phyloP scores from a whole-genome alignment of 2,113 vertebrate genomes.

The Mormoops blainvillei region DNA sequence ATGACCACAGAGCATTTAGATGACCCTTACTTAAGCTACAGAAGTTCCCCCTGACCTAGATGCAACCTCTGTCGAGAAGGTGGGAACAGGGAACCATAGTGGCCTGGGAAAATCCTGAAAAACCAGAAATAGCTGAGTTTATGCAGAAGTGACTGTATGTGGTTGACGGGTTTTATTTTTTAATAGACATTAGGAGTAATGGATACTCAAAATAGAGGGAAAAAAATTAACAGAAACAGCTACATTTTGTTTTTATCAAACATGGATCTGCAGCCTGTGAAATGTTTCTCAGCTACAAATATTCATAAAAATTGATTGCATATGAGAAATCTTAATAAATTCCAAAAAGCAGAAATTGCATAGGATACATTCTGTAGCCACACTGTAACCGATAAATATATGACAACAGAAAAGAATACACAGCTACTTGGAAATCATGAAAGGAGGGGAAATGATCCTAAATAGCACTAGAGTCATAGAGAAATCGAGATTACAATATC shows the following conservation, averaged over 20 bases:
- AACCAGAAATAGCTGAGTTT: not conserved
- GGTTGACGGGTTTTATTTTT: not conserved
- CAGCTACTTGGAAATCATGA: not conserved
- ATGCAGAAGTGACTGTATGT: not conserved
- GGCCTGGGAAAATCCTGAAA: not conserved
- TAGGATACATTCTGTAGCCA: not conserved
- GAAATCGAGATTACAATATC: not conserved
- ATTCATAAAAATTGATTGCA: not conserved
- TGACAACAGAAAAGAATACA: not conserved
- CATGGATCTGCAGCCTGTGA: not conserved
- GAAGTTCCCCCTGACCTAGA: not conserved
- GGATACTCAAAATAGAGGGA: not conserved
- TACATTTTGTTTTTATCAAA: constrained; percentile 21
- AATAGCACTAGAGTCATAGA: not conserved
- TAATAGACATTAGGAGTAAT: not conserved
- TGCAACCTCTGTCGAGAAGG: not conserved
- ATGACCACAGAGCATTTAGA: not conserved
- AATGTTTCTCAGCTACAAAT: not conserved
- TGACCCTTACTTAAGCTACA: not conserved
- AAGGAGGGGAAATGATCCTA: not conserved
- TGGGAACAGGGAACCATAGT: not conserved
- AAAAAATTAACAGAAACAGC: not conserved
- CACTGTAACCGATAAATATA: not conserved
- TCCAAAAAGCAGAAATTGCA: not conserved
- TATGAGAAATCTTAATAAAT: not conserved